These are phyloP conservation scores for Carapus acus DNA, from an alignment of 2,797 vertebrate genomes.

Conservation along the genomic window DNA sequence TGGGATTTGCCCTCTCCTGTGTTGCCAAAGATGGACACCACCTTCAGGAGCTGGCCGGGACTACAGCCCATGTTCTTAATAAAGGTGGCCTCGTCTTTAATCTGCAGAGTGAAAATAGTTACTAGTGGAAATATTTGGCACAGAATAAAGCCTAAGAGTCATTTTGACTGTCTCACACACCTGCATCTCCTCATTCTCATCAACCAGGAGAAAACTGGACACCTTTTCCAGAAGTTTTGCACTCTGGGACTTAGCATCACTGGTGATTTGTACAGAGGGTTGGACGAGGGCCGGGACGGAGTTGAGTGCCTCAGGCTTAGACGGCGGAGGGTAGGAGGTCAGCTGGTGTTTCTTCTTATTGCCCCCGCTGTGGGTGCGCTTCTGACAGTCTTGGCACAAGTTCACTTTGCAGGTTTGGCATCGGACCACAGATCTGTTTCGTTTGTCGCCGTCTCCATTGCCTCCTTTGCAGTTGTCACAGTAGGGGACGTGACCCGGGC, in stretches of 20 bases:
- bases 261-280: constrained; percentile 40
- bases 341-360: constrained; percentile 91
- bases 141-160: too few species aligned
- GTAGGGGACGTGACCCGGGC: constrained; percentile 84
- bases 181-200: constrained; percentile 96
- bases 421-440: constrained; percentile 81
- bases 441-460: constrained; percentile 66
- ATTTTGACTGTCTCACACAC: constrained; percentile 60
- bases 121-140: neutral
- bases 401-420: constrained; percentile 95
- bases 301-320: constrained; percentile 69
- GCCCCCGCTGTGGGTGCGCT: constrained; percentile 89
- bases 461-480: constrained; percentile 90
- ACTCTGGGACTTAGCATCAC: constrained; percentile 73
- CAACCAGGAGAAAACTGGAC: constrained; percentile 90
- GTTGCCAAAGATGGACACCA: constrained; percentile 98
- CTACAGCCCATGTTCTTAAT: constrained; percentile 83
- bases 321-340: constrained; percentile 72
- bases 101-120: constrained; percentile 59
- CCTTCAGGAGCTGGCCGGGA: constrained; percentile 90
- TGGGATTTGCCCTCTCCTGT: constrained; percentile 98
- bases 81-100: constrained; percentile 87
- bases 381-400: constrained; percentile 92
- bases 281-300: constrained; percentile 44
- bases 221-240: constrained; percentile 82